phyloP scores from a whole-genome alignment of 2,797 vertebrate genomes.

The Pyrocephalus nanus region DNA sequence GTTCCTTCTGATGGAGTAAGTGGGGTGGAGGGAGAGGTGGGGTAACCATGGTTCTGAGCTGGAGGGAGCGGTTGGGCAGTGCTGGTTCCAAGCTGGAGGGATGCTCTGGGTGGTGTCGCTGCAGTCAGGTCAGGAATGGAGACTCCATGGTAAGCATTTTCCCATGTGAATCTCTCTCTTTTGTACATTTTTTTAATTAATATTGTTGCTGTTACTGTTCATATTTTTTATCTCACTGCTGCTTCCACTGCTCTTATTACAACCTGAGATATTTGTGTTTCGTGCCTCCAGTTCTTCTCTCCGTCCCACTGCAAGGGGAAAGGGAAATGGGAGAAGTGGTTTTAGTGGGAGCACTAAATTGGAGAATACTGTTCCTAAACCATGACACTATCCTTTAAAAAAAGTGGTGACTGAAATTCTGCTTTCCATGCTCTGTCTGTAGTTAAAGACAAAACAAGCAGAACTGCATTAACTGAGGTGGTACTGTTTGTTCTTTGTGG shows the following conservation, averaged over 20 bases:
- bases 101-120: neutral
- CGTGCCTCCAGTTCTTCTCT: neutral
- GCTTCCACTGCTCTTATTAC: neutral
- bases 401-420: neutral
- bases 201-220: neutral
- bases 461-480: neutral
- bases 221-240: neutral
- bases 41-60: neutral
- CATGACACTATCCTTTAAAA: neutral
- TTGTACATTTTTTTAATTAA: neutral
- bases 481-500: neutral
- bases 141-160: neutral
- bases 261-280: neutral
- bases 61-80: neutral
- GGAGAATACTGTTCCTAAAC: neutral
- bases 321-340: neutral
- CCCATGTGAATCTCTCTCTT: neutral
- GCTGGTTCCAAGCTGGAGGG: neutral
- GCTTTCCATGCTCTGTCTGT: neutral
- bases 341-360: neutral
- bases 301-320: fast-evolving
- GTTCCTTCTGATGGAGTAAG: neutral
- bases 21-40: neutral
- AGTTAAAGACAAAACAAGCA: neutral
- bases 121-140: neutral